Base-by-base conservation (phyloP, 2,113 vertebrate genomes). In the Ameiurus melas region DNA sequence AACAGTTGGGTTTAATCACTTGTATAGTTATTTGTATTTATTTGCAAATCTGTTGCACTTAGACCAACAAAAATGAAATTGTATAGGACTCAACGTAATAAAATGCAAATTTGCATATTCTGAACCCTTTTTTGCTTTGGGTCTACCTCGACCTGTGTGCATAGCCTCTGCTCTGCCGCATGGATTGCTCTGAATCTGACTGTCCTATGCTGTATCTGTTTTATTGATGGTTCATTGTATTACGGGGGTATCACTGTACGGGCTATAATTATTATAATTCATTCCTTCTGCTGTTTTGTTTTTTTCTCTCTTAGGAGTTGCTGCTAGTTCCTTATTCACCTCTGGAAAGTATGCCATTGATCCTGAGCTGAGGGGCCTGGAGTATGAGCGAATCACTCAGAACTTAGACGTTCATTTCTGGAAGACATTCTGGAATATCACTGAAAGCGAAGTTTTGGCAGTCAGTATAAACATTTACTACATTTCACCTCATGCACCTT, bases 401-500 rank as follows among this genome's bases (percentile, higher is more conserved):
- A 97, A 98, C 93, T 92, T 97, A 89, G 97, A 98, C 0, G 96
- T 98, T 68, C 96, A 97, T 87, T 98, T 98, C 92, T 98, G 97
- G 97, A 98, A 98, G 92, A 89, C 93, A 2, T 98, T 97, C 93
- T 98, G 97, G 97, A 98, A 98, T 87, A 94, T 98, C 88, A 97
- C 97, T 0, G 97, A 98, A 94, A 98, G 95, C 0, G 96, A 98
- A 88, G 91, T 98, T 88, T 91, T 98, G 7, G 96, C 97, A 43
- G 97, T 98, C 90, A 92, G 93, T 89, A 66, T 83, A 68, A 73
- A 55, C 2, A 36, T 86, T 55, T 88, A 2, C 4, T 68, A 25
- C 16, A 53, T 55, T n/a, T 80, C 47, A 66, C 20, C 7, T 57
- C 14, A 47, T 58, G 58, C 25, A 86, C n/a, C 22, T 47, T 9